phyloP scores from a whole-genome alignment of 2,888 invertebrate species.

The Mesoligia furuncula region DNA sequence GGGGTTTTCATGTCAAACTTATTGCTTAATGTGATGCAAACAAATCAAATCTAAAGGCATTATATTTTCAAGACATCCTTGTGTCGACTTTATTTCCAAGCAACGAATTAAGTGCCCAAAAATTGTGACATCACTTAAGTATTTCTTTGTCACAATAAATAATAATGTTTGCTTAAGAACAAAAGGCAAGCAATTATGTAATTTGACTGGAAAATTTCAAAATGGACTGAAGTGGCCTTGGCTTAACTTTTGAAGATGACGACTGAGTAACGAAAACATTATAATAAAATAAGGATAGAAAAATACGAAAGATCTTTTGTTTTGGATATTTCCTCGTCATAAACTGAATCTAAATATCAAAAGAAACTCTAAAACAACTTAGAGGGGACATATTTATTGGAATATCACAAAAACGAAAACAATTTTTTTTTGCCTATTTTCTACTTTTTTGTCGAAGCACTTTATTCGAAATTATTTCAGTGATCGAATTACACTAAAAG shows the following conservation, averaged over 20 bases:
- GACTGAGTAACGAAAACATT: slow-evolving; percentile 5
- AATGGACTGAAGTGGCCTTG: slow-evolving; percentile 21
- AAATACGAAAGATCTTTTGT: not conserved
- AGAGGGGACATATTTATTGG: not conserved
- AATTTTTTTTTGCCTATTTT: not conserved
- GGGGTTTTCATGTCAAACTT: not conserved
- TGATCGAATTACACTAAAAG: slow-evolving; percentile 34
- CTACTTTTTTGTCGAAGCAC: slow-evolving; percentile 19
- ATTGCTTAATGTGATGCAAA: not conserved
- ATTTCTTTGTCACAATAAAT: slow-evolving; percentile 19
- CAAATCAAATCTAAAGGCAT: not conserved
- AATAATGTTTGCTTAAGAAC: slow-evolving; percentile 30
- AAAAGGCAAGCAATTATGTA: slow-evolving; percentile 27
- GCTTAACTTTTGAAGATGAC: slow-evolving; percentile 1
- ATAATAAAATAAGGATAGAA: not conserved
- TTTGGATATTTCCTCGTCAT: not conserved
- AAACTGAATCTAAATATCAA: slow-evolving; percentile 16
- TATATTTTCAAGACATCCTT: not conserved
- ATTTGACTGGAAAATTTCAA: slow-evolving; percentile 17
- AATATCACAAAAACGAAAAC: slow-evolving; percentile 13
- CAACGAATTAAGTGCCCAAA: not conserved
- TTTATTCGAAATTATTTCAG: slow-evolving; percentile 28
- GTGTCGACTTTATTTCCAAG: not conserved
- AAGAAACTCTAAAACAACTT: slow-evolving; percentile 12
- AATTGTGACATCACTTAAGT: slow-evolving; percentile 3